Evolutionary conservation across 1,140 invertebrate species (phyloP), one percentile per base, ranked within the genome.

Genomic region (Ceratosolen fusciceps): DNA sequence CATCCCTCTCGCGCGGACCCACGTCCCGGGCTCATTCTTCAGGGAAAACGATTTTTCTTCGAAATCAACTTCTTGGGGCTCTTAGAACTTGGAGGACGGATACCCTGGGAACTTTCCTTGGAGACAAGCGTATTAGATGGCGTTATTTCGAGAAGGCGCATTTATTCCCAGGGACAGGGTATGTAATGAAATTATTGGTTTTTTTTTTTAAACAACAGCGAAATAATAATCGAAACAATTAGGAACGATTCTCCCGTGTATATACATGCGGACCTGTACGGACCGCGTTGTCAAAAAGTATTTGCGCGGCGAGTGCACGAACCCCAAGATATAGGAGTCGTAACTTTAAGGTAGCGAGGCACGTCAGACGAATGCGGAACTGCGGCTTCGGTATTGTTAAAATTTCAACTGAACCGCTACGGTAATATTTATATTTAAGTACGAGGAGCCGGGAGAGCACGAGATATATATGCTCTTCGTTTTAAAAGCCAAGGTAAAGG

Each of bases 11-110:
- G n/a, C n/a, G n/a, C n/a, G n/a, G n/a, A n/a, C 2, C 14, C 60
- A n/a, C n/a, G 0, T 19, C 12, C 9, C 14, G 12, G 29, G 2
- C 10, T 19, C 29, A 10, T 34, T 34, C 1, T 19, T 29, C 9
- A 16, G 0, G 58, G 16, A n/a, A 65, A 16, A 65, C 34, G 37
- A 65, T 65, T 65, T 65, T 65, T 65, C 60, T 37, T 65, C 60
- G 60, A 65, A 37, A 65, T 65, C 31, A 65, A 65, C 31, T 37
- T 37, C 34, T 65, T 62, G 10, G 10, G 16, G 19, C 31, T 37
- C 31, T 21, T 31, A n/a, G 26, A 65, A 65, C 31, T 65, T 65
- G 16, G 0, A n/a, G 31, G 60, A 65, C 16, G 31, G 7, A 65
- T 65, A 37, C 21, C 34, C 21, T 65, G 19, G 7, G 19, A 37